phyloP scores from a whole-genome alignment of 2,888 invertebrate genomes.

The Caenorhabditis sp. region DNA sequence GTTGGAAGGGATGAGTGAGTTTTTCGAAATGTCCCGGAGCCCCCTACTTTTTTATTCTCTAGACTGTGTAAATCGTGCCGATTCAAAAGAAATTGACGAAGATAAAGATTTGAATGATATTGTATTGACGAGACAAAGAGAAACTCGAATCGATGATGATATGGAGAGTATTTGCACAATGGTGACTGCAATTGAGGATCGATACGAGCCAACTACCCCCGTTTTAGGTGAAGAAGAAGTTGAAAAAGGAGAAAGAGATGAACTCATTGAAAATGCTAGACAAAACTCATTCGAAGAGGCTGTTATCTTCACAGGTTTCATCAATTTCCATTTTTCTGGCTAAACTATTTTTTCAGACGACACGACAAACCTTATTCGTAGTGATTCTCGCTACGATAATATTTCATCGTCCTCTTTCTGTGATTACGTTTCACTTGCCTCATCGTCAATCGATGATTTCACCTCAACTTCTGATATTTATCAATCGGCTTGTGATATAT shows the following conservation, averaged over 20 bases:
- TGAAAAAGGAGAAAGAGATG: not conserved
- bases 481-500: constrained; percentile 44
- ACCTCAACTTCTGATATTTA: constrained; percentile 50
- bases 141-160: constrained; percentile 24
- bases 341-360: constrained; percentile 17
- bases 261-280: not conserved
- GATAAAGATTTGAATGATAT: constrained; percentile 48
- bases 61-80: not conserved
- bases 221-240: not conserved
- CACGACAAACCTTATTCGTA: constrained; percentile 38
- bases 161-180: constrained; percentile 43
- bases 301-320: constrained; percentile 4
- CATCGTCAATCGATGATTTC: constrained; percentile 27
- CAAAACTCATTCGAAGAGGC: constrained; percentile 2
- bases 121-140: constrained; percentile 34
- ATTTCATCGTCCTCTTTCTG: constrained; percentile 56
- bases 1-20: constrained; percentile 38
- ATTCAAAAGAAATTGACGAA: constrained; percentile 24
- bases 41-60: too few species aligned
- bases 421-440: constrained; percentile 47
- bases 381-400: constrained; percentile 56
- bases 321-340: not conserved
- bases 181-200: constrained; percentile 42
- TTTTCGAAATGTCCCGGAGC: too few species aligned
- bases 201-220: constrained; percentile 17